phyloP scores from a whole-genome alignment of 2,113 vertebrate species.

The Catagonus wagneri region DNA sequence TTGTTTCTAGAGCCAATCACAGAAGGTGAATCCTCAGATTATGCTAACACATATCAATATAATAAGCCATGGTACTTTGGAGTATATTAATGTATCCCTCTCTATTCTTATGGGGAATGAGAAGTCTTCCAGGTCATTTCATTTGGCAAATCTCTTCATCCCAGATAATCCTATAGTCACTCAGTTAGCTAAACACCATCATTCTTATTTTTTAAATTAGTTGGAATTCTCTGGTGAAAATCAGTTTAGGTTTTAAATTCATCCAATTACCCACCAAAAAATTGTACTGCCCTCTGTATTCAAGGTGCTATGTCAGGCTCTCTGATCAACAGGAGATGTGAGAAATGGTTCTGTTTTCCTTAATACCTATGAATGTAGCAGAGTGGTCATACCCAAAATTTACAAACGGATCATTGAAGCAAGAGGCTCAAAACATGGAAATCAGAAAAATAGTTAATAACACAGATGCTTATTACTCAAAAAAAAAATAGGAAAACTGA shows the following conservation, averaged over 20 bases:
- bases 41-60: not conserved
- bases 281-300: not conserved
- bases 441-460: not conserved
- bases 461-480: not conserved
- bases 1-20: not conserved
- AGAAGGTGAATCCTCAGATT: not conserved
- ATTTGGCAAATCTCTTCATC: not conserved
- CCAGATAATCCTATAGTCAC: not conserved
- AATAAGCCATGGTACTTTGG: not conserved
- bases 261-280: not conserved
- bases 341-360: not conserved
- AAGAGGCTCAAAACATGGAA: not conserved
- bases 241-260: conserved; percentile 8
- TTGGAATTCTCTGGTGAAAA: conserved; percentile 30
- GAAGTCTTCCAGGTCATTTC: not conserved
- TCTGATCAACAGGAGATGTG: not conserved
- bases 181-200: conserved; percentile 18
- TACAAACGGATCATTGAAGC: not conserved
- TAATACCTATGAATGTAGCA: not conserved
- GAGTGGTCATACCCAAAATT: not conserved
- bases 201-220: conserved; percentile 46
- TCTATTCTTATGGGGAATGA: not conserved
- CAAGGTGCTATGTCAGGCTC: not conserved
- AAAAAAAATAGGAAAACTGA: not conserved
- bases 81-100: not conserved